Evolutionary conservation across 2,113 vertebrate species (phyloP), one percentile per base, ranked within the genome.

Genomic region (Ia io): DNA sequence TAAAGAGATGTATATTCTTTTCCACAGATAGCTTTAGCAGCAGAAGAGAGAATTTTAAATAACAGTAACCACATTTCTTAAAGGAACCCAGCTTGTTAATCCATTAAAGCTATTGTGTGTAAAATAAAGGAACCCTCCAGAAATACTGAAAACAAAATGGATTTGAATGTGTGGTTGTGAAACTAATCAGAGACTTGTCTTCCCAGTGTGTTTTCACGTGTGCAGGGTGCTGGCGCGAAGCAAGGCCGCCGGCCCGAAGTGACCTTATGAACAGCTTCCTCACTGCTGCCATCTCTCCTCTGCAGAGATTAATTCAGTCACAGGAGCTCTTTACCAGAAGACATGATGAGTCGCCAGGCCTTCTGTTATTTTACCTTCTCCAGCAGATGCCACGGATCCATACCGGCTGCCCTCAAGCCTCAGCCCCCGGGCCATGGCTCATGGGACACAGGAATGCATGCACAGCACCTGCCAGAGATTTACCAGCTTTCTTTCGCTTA

Each of bases 181-280:
- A 97, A 78, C 74, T 67, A 93, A 94, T 67, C 91, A 73, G 91
- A 87, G 76, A 77, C 93, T 76, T 11, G 5, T 92, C 79, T 97
- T 11, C 61, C 77, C 76, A 12, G 2, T 3, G 30, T 70, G 83
- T 96, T 12, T 88, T 67, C 74, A 32, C 49, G 91, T 70, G 91
- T 85, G 94, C 63, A 49, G 90, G 80, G 94, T 49, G 77, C 86
- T 70, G 79, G 73, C 49, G 84, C 0, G 1, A 40, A 86, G 84
- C 20, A 53, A 28, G 28, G 85, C 89, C 84, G 77, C 85, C 86
- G 51, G 84, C 32, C 67, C 61, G 59, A 9, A 0, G 47, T 0
- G 95, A 13, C 0, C 47, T 44, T 42, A 12, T 6, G 35, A 87
- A 59, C 1, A 0, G 63, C 65, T 91, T 94, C 87, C 74, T 67